Conservation (phyloP, 2,797 vertebrate genomes). For the Kryptopterus vitreolus region DNA sequence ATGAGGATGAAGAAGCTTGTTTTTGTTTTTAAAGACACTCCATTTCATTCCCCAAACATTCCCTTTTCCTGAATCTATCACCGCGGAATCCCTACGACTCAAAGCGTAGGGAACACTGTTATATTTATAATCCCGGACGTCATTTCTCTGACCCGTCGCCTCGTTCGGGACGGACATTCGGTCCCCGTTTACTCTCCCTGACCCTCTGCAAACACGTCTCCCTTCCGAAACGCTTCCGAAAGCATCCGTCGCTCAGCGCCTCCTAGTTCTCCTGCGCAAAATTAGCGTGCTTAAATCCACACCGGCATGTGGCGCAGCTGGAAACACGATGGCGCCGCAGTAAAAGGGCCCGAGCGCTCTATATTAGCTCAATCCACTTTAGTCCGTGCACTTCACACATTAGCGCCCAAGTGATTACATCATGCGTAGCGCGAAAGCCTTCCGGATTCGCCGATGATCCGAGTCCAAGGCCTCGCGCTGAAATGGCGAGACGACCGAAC, state of each 20-base stretch:
- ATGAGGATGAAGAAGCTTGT: neutral
- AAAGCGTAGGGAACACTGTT: too few relatives aligned
- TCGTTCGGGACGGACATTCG: slow-evolving; percentile 14
- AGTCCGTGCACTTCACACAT: slow-evolving; percentile 28
- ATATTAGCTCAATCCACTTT: slow-evolving; percentile 63
- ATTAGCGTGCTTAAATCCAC: slow-evolving; percentile 56
- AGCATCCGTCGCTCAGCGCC: neutral
- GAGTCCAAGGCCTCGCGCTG: neutral
- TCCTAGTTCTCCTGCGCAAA: slow-evolving; percentile 46
- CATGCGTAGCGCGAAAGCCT: neutral
- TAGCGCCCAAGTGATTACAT: slow-evolving; percentile 10
- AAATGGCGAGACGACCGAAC: slow-evolving; percentile 33
- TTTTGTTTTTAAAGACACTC: neutral
- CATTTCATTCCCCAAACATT: slow-evolving; percentile 56
- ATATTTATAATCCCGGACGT: slow-evolving; percentile 25
- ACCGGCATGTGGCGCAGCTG: slow-evolving; percentile 49
- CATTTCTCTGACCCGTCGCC: neutral
- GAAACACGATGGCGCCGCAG: slow-evolving; percentile 50
- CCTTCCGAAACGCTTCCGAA: slow-evolving; percentile 7
- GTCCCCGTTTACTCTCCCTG: neutral
- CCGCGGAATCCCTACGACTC: neutral
- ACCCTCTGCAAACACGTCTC: neutral
- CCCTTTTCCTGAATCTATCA: slow-evolving; percentile 63
- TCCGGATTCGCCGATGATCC: neutral
- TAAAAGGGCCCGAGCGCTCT: slow-evolving; percentile 64